Base-by-base conservation (phyloP, 1,140 invertebrate species). In the Papilio dardanus region DNA sequence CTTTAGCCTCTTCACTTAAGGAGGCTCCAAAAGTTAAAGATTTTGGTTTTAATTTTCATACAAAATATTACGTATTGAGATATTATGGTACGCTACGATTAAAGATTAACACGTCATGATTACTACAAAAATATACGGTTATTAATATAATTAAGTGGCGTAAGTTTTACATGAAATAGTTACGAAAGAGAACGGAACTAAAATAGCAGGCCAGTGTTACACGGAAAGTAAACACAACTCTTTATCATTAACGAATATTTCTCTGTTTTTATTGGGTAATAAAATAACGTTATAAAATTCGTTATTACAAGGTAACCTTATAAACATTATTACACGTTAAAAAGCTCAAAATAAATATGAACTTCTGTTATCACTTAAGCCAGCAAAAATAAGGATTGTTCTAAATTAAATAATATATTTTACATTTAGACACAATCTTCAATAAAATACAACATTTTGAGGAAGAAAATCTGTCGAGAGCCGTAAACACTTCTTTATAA, bases 131-230 rank as follows among this genome's bases (percentile, higher is more conserved):
- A 37, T 19, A 68, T 33, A 68, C 65, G 35, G 35, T 37, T 69
- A 12, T 69, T 42, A 71, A 24, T 21, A 24, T 28, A 73, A 73
- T 73, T 58, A 46, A 33, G 46, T 73, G 69, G 69, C 69, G 28
- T 46, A 21, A 73, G 69, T 33, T 73, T 73, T 73, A 73, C 42
- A 37, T 54, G 69, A 73, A 73, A 73, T 73, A 16, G 30, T 73
- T 73, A 73, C 69, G 69, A 35, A 54, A 73, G 16, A n/a, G 69
- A 73, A 73, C 69, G 69, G 69, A 73, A 73, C 69, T 73, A 73
- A 54, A 73, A 54, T 33, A 73, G 46, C 69, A 54, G 28, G 54
- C 40, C 19, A 50, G 37, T 50, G 68, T 42, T 46, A 50, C 68
- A 54, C 46, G 69, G 30, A 54, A 73, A 31, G n/a, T 73, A 46